Percentiles rank a stretch among this genome's conserved stretches.
phyloP scores from a whole-genome alignment of 2,888 invertebrate species.

The Pecten maximus region DNA sequence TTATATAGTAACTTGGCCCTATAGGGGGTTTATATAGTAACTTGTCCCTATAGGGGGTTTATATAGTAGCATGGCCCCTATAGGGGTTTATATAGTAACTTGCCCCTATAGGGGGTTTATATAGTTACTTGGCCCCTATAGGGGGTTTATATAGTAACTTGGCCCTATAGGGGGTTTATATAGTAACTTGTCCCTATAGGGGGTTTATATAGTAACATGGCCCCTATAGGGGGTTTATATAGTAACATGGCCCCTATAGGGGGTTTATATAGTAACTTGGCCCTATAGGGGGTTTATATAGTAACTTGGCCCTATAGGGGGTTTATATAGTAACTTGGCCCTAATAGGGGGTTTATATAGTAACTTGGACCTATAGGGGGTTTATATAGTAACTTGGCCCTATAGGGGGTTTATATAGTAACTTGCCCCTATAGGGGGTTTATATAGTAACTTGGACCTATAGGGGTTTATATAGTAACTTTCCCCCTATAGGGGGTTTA shows the following conservation, averaged over 20 bases:
- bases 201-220: not conserved
- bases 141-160: not conserved
- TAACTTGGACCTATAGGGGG: too few relatives aligned
- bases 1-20: not conserved
- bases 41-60: not conserved
- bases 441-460: not conserved
- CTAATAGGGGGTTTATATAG: too few relatives aligned
- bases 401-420: too few relatives aligned
- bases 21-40: not conserved
- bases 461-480: not conserved
- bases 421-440: too few relatives aligned
- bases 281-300: not conserved
- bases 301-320: not conserved
- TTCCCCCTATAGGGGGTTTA: not conserved
- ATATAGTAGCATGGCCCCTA: not conserved
- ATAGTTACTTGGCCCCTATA: not conserved
- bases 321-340: not conserved
- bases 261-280: not conserved
- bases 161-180: not conserved
- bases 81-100: not conserved
- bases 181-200: not conserved
- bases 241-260: not conserved
- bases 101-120: not conserved
- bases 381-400: too few relatives aligned
- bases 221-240: not conserved